Evolutionary conservation across 1,140 invertebrate species (phyloP).

Genomic region (Adelges cooleyi): DNA sequence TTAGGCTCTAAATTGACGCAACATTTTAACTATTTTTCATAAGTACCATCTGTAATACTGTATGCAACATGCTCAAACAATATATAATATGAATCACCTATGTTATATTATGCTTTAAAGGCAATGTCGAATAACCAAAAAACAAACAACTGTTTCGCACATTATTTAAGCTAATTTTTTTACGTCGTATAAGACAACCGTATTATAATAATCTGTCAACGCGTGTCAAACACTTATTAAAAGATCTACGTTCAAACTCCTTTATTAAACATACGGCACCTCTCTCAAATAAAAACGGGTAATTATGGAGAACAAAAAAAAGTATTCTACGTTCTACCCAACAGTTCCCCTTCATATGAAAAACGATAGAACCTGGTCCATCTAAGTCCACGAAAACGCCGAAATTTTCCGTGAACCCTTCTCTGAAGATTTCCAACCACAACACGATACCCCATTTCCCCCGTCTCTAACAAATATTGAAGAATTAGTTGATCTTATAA

Average conservation of each 20-base stretch:
- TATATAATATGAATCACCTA: too few relatives aligned
- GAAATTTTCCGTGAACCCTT: not conserved
- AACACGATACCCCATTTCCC: not conserved
- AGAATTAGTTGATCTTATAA: not conserved
- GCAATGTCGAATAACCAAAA: too few relatives aligned
- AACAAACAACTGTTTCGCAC: too few relatives aligned
- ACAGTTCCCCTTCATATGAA: not conserved
- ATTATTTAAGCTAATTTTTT: too few relatives aligned
- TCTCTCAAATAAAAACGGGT: not conserved
- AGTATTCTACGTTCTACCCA: not conserved
- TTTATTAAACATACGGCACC: not conserved
- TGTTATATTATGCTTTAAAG: too few relatives aligned
- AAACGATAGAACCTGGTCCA: not conserved
- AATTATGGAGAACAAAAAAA: not conserved
- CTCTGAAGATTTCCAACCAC: not conserved
- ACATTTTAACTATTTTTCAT: too few relatives aligned
- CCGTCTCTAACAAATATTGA: not conserved
- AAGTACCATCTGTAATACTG: too few relatives aligned
- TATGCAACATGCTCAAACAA: too few relatives aligned
- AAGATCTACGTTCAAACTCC: not conserved
- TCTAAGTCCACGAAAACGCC: not conserved
- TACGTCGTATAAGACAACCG: not conserved
- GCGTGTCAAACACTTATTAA: not conserved
- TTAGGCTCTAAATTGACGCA: too few relatives aligned
- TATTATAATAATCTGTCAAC: not conserved